Percentiles rank a stretch among this genome's conserved stretches.
phyloP scores from a whole-genome alignment of 2,797 vertebrate genomes.

The Sandelia bainsii region DNA sequence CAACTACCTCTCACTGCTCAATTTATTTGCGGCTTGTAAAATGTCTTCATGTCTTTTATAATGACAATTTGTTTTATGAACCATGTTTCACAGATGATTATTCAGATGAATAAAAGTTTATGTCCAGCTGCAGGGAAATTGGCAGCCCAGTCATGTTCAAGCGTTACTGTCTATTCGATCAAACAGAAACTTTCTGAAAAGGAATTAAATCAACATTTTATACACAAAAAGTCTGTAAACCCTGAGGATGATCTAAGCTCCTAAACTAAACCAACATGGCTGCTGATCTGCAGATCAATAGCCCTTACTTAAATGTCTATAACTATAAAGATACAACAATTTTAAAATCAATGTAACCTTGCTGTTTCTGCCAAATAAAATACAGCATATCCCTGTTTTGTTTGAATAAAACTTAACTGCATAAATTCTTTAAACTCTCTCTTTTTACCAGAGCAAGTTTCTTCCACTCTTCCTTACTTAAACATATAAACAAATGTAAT shows the following conservation, averaged over 20 bases:
- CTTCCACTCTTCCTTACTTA: slow-evolving; percentile 8
- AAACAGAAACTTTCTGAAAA: slow-evolving; percentile 33
- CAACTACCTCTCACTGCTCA: slow-evolving; percentile 56
- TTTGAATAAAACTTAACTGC: slow-evolving; percentile 26
- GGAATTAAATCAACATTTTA: slow-evolving; percentile 42
- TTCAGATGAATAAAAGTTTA: slow-evolving; percentile 71
- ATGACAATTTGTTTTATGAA: slow-evolving; percentile 78
- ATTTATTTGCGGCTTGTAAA: slow-evolving; percentile 57
- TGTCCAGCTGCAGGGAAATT: slow-evolving; percentile 49
- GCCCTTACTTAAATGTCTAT: slow-evolving; percentile 16
- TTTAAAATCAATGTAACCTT: slow-evolving; percentile 42
- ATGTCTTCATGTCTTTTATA: slow-evolving; percentile 72
- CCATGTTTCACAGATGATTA: slow-evolving; percentile 64
- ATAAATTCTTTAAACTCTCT: slow-evolving; percentile 6
- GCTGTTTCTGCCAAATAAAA: slow-evolving; percentile 19
- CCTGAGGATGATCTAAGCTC: slow-evolving; percentile 28
- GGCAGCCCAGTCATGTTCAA: slow-evolving; percentile 44
- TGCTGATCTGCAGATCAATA: slow-evolving; percentile 22
- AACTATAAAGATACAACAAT: slow-evolving; percentile 20
- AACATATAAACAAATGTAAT: slow-evolving; percentile 21
- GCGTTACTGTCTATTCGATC: slow-evolving; percentile 41
- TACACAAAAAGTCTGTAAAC: slow-evolving; percentile 40
- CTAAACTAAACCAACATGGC: slow-evolving; percentile 30
- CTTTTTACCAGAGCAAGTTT: not conserved
- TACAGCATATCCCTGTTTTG: slow-evolving; percentile 25